A percentile compares a stretch with the other conserved stretches of the same genome.
phyloP scores from a whole-genome alignment of 2,797 vertebrate genomes.

The Acestrorhynchus altus region DNA sequence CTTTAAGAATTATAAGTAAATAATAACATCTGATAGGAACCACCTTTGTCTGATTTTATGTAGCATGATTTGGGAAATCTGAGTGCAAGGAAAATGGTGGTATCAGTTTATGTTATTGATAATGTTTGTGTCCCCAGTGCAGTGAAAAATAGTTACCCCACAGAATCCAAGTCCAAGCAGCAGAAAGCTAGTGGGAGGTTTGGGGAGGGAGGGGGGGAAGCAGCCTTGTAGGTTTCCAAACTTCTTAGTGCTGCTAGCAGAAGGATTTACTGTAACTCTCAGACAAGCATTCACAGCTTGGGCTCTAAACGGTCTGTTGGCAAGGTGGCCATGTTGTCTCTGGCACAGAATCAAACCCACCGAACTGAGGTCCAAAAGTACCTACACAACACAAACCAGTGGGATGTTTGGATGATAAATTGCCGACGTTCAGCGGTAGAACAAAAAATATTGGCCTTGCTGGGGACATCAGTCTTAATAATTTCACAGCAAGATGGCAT shows the following conservation, averaged over 20 bases:
- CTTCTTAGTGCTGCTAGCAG: constrained; percentile 79
- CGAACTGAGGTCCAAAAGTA: constrained; percentile 80
- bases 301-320: constrained; percentile 74
- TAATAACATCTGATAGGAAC: not conserved
- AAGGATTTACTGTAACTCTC: constrained; percentile 86
- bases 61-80: not conserved
- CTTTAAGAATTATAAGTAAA: too few species aligned
- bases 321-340: constrained; percentile 80
- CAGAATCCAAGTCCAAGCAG: constrained; percentile 45
- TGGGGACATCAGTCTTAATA: constrained; percentile 83
- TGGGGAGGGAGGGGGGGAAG: constrained; percentile 63
- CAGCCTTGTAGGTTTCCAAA: constrained; percentile 79
- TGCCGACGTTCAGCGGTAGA: constrained; percentile 80
- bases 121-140: constrained; percentile 16
- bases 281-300: constrained; percentile 86
- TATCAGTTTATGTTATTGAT: constrained; percentile 25
- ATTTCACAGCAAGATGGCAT: constrained; percentile 74
- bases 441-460: constrained; percentile 80
- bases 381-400: constrained; percentile 80
- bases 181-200: constrained; percentile 68
- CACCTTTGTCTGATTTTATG: not conserved
- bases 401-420: constrained; percentile 85
- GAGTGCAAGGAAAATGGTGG: not conserved
- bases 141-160: constrained; percentile 42
- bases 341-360: constrained; percentile 85